Base-by-base conservation (phyloP, 37 sponge, comb jelly and placozoan species). In the Axinella damicornis region DNA sequence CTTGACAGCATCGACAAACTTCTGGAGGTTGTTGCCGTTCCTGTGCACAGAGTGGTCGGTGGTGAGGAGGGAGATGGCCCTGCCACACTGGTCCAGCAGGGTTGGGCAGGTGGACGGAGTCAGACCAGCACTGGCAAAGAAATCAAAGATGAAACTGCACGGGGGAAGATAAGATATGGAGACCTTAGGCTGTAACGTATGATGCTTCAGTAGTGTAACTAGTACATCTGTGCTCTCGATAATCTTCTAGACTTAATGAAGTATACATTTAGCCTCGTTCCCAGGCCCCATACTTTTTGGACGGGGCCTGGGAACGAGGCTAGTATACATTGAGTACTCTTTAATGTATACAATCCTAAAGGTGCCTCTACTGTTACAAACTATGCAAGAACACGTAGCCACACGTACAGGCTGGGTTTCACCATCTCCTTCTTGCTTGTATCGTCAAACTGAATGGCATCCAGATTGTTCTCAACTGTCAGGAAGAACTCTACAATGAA, bases 1-100 rank as follows among this genome's bases (percentile, higher is more conserved):
- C 82, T 88, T 88, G 24, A 88, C 38, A 53, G 82, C 76, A 65
- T 93, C 93, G 61, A 88, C 11, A 32, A 93, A 85, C 63, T 93
- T 88, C 72, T 93, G 89, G 15, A 93, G 40, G 78, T 88, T 84
- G 59, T 56, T 77, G 22, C 90, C 86, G 63, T 63, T 88, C 52
- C 75, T 92, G 71, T 71, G 77, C 52, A 84, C 38, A 18, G 79
- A 65, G 39, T 18, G 21, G 60, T 62, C 77, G 14, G 85, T 70
- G 57, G 85, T 85, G 55, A 92, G 85, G 46, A 73, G 58, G 31
- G 85, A 65, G 67, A 92, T 81, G 58, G 92, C 88, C 71, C 66
- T 79, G 52, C 46, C 58, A 56, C 92, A 92, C 81, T 92, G 92
- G 38, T 73, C 92, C 60, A 87, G 54, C 20, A 82, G 64, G 35